Evolutionary conservation across 2,797 vertebrate species (phyloP), one percentile per base, ranked within the genome.

Genomic region (Brachyrhaphis roseni): DNA sequence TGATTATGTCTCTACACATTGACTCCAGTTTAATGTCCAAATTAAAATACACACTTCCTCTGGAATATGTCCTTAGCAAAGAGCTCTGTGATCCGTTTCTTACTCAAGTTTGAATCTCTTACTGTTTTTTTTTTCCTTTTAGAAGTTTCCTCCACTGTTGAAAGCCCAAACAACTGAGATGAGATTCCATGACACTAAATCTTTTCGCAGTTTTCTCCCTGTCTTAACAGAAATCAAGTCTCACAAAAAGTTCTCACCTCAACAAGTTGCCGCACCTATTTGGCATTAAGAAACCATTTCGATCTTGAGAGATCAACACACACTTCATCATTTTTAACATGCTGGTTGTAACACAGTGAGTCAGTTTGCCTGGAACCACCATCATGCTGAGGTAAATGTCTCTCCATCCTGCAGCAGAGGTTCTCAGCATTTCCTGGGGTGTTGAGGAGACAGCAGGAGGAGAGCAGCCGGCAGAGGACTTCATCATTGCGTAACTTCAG

Each of bases 391-490:
- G 34, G 43, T 23, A 28, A 74, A 53, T 74, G 8, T 8, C 43
- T 53, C 45, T 70, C 73, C 5, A 34, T 72, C 68, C 70, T 34
- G 62, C 75, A 49, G 75, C 11, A 81, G 15, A 76, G 62, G 64
- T 70, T 83, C 66, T 78, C 49, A 51, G 64, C 41, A 31, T 45
- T 49, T 47, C 20, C 3, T 3, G 12, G 70, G 74, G 79, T 47
- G 55, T 39, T 5, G 76, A 64, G 47, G 70, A 81, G 87, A 83
- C 43, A 51, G 10, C 26, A 57, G 34, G 43, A 77, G 59, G 23
- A 86, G 62, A n/a, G 41, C 53, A 74, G n/a, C 36, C 39, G 49
- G 51, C n/a, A 11, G 8, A 41, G 71, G 77, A 86, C 84, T 89
- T 75, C 26, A 74, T 78, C 84, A 85, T 74, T 34, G 20, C 34